Base-by-base conservation (phyloP, 2,113 vertebrate species). In the Marmota monax region DNA sequence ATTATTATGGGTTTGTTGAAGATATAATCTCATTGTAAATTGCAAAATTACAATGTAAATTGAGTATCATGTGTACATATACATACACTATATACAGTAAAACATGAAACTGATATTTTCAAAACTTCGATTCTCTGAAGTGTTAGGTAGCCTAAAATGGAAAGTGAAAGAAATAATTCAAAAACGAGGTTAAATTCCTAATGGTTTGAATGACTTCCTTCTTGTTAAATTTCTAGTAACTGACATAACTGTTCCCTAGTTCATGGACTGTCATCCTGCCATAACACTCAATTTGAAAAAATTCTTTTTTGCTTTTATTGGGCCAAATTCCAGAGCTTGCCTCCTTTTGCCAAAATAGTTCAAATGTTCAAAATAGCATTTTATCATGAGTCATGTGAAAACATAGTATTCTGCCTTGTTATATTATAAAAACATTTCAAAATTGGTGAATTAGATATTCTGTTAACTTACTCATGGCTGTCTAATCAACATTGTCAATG, bases 91-190 rank as follows among this genome's bases (percentile, higher is more conserved):
- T 42, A 45, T 63, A 34, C 42, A 72, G 6, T 9, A 37, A 65
- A 39, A 91, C 27, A 69, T 25, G 3, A 45, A 63, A 51, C 39
- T 67, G 27, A 13, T 34, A 58, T 58, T 58, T 29, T 37, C 34
- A 85, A 95, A n/a, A 34, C 20, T 74, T 63, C 37, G 61, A n/a
- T 91, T 45, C 67, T 58, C 1, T 88, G 18, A 77, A 37, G 2
- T 67, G 1, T 14, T 61, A 67, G 91, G 45, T 76, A 79, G 53
- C 51, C 17, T 83, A 72, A 92, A 18, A 23, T 23, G 34, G 39
- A 92, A 94, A 87, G 39, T 23, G 3, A 88, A 39, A 92, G 12
- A 87, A 90, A 87, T 58, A 56, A 92, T 69, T 69, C 32, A 93
- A 9, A 2, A 34, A n/a, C 70, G 10, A 69, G 16, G 4, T 63